phyloP scores from a whole-genome alignment of 2,113 vertebrate genomes.

The Chionomys nivalis region DNA sequence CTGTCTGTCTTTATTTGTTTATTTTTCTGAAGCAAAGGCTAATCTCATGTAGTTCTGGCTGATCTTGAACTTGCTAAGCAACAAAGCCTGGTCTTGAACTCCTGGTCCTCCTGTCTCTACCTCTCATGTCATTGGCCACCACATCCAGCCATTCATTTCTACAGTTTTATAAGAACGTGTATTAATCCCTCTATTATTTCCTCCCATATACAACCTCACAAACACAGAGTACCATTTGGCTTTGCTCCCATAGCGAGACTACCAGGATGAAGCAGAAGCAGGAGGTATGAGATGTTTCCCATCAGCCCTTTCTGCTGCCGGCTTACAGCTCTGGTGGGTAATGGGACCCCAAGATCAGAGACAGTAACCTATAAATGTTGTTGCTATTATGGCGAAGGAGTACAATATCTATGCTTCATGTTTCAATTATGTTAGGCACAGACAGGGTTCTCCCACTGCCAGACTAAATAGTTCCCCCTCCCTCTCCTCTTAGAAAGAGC shows the following conservation, averaged over 20 bases:
- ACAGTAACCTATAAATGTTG: too few relatives aligned
- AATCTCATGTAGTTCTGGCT: background rate
- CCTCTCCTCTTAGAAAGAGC: background rate
- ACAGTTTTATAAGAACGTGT: background rate
- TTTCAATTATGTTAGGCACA: too few relatives aligned
- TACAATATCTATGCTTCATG: too few relatives aligned
- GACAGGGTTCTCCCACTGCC: background rate
- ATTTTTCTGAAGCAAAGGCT: background rate
- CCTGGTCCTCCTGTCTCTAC: background rate
- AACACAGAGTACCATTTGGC: background rate
- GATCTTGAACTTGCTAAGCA: background rate
- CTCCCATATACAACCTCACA: background rate
- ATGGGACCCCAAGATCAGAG: background rate
- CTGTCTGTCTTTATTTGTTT: background rate
- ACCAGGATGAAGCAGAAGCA: background rate
- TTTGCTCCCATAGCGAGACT: background rate
- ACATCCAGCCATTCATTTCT: background rate
- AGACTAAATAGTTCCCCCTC: background rate
- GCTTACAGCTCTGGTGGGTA: background rate
- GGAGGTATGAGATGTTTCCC: background rate
- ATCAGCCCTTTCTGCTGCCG: background rate
- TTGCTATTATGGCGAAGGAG: too few relatives aligned
- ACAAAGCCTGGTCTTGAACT: background rate
- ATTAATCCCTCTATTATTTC: accelerated
- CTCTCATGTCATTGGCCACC: background rate